These are phyloP conservation scores for Oreochromis niloticus DNA, from an alignment of 2,113 vertebrate genomes.

Conservation along the genomic window DNA sequence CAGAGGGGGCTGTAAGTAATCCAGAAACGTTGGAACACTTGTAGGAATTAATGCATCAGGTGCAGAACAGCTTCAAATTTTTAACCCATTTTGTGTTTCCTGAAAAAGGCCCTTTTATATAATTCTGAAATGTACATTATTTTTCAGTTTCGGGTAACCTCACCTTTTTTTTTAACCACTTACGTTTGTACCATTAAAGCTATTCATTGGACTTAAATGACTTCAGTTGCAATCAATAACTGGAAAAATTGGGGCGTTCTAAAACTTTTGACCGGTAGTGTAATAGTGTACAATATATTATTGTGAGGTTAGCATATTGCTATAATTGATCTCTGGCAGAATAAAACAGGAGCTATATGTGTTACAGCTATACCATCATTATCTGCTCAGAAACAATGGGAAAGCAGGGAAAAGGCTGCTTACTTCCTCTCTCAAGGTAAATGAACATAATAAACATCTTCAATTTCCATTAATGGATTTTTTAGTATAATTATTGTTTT, in stretches of 20 bases:
- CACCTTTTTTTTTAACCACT: neutral
- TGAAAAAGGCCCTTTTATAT: neutral
- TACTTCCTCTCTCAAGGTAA: neutral
- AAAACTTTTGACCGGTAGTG: neutral
- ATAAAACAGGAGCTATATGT: neutral
- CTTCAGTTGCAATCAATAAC: neutral
- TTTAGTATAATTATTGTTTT: conserved; percentile 11
- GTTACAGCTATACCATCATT: neutral
- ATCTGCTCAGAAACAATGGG: neutral
- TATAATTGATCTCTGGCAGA: neutral
- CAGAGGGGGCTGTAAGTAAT: neutral
- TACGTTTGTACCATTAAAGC: neutral
- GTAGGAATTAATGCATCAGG: neutral
- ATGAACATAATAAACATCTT: neutral
- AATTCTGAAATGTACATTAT: neutral
- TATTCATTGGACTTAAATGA: neutral
- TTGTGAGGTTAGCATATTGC: neutral
- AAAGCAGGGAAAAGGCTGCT: neutral
- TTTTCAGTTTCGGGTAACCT: neutral
- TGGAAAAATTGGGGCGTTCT: neutral
- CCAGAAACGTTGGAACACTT: neutral
- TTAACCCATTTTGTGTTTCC: neutral
- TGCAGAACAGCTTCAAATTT: neutral
- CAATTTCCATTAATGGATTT: conserved; percentile 19
- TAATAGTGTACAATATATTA: neutral